Conservation (phyloP, 2,113 vertebrate genomes). For the Malurus cyaneus region DNA sequence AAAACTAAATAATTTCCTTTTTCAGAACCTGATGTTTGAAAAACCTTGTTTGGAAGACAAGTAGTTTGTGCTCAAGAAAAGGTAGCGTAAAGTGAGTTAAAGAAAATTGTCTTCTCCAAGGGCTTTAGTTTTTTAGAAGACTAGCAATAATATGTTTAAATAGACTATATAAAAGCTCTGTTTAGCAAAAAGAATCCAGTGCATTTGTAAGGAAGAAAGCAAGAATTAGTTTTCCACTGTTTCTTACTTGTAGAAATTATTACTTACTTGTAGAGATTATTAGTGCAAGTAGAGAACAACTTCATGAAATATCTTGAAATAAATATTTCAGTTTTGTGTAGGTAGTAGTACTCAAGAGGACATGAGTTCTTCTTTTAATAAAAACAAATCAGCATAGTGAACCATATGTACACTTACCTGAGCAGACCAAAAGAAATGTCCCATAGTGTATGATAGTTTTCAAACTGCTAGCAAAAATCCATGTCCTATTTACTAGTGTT, state of each 20-base stretch:
- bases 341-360: background rate
- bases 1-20: background rate
- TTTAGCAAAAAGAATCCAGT: background rate
- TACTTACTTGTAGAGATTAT: background rate
- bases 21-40: background rate
- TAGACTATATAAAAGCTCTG: background rate
- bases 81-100: background rate
- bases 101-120: background rate
- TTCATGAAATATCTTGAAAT: background rate
- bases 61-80: background rate
- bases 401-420: background rate
- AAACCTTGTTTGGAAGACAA: background rate
- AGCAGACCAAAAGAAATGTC: background rate
- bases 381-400: background rate
- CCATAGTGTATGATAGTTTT: background rate
- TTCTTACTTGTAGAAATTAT: background rate
- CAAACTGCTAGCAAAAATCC: background rate
- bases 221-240: background rate
- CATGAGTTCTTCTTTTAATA: background rate
- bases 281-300: background rate
- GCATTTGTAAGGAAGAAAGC: background rate
- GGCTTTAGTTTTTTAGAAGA: background rate
- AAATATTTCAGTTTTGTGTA: background rate
- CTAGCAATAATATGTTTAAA: background rate
- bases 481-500: background rate